Evolutionary conservation across 92 coral and sea anemone species (phyloP).

Genomic region (Bergia sp.): DNA sequence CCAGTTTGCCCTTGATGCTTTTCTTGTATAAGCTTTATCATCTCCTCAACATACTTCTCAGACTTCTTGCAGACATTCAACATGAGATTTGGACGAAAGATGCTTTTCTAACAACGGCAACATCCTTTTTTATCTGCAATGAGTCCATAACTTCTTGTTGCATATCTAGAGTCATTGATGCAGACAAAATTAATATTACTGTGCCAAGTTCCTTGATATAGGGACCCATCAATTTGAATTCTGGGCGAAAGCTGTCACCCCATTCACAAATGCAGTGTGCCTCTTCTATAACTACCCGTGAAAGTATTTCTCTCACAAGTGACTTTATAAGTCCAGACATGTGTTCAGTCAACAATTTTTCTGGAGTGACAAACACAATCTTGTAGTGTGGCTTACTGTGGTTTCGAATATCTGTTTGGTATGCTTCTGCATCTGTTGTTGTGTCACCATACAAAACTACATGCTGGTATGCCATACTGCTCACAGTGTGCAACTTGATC

Average conservation of each 20-base stretch:
- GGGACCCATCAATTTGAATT: slow-evolving; percentile 6
- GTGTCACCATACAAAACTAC: background rate
- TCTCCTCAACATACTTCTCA: background rate
- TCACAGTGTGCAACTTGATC: slow-evolving; percentile 1
- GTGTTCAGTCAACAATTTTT: background rate
- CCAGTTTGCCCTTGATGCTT: background rate
- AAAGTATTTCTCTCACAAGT: background rate
- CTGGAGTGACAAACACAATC: slow-evolving; percentile 2
- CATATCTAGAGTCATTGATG: background rate
- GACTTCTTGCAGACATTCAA: background rate
- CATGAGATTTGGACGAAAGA: background rate
- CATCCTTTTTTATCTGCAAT: background rate
- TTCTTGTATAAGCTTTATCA: background rate
- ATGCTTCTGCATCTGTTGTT: background rate
- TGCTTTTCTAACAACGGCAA: background rate
- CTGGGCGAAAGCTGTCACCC: background rate
- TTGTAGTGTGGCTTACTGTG: slow-evolving; percentile 4
- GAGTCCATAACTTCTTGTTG: background rate
- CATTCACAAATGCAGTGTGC: slow-evolving; percentile 4
- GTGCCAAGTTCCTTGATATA: background rate
- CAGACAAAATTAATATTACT: background rate
- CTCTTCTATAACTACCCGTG: background rate
- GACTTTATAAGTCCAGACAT: background rate
- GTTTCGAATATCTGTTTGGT: background rate
- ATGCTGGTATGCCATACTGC: background rate